Conservation (phyloP, 2,888 invertebrate species). For the Cylindroiulus punctatus region DNA sequence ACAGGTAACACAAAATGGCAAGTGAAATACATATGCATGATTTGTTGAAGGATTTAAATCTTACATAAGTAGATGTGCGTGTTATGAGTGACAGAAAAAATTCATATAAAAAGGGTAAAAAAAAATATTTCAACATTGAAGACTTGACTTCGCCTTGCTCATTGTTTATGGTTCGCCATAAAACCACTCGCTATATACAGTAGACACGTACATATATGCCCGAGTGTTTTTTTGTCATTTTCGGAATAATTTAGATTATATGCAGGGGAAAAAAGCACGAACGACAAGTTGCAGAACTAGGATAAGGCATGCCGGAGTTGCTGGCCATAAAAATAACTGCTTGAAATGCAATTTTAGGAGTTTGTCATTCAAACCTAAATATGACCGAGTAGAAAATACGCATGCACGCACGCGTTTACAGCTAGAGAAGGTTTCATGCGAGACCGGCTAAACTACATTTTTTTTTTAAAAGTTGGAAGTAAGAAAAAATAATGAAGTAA, state of each 20-base stretch:
- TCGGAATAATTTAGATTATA: conserved; percentile 20
- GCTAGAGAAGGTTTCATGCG: background rate
- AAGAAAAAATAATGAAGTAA: conserved; percentile 11
- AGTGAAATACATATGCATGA: conserved; percentile 13
- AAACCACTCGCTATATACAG: background rate
- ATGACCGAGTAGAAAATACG: conserved; percentile 18
- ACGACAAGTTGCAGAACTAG: conserved; percentile 19
- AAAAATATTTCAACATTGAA: conserved; percentile 22
- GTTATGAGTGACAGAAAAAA: background rate
- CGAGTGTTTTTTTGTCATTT: background rate
- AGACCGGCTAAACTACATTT: background rate
- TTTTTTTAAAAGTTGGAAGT: background rate
- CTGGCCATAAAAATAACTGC: background rate
- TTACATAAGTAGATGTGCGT: conserved; percentile 12
- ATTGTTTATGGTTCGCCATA: conserved; percentile 16
- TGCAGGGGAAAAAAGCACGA: background rate
- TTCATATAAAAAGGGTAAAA: background rate
- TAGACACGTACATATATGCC: background rate
- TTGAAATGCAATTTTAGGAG: conserved; percentile 25
- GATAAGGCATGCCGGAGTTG: background rate
- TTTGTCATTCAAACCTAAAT: background rate
- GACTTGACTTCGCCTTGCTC: conserved; percentile 4
- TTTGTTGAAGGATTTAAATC: conserved; percentile 23
- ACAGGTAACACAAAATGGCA: background rate
- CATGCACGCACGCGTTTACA: background rate